Conservation (phyloP, 1,140 invertebrate genomes). For the Drosophila tropicalis region DNA sequence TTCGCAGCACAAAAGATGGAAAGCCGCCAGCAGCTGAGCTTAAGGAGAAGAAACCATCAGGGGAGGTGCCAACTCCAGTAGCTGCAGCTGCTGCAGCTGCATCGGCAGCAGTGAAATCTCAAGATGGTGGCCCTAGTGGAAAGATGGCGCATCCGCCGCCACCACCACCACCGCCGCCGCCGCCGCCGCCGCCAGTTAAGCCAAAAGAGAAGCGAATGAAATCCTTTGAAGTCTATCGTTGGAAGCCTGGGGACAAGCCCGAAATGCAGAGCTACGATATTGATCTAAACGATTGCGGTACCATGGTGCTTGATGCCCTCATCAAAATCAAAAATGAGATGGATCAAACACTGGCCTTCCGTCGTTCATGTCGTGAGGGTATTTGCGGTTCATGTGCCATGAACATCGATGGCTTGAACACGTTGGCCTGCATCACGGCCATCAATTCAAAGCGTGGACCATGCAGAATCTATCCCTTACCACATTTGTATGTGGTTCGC, state of each 20-base stretch:
- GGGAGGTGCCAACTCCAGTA: too few species aligned
- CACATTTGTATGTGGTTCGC: conserved; percentile 99
- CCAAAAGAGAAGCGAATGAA: conserved; percentile 84
- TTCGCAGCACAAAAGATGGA: not conserved
- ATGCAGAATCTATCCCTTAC: conserved; percentile 91
- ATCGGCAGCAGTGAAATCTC: too few species aligned
- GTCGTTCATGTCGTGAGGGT: conserved; percentile 97
- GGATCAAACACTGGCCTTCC: conserved; percentile 97
- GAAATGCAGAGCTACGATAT: conserved; percentile 94
- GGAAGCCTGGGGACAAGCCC: conserved; percentile 94
- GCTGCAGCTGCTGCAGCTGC: not conserved
- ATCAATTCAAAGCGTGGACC: conserved; percentile 61
- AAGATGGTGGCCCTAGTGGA: too few species aligned
- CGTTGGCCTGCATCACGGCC: conserved; percentile 89
- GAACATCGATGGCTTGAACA: conserved; percentile 98
- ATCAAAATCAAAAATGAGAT: conserved; percentile 99
- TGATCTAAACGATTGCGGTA: conserved; percentile 96
- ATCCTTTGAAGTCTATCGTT: conserved; percentile 94
- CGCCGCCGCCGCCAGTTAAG: not conserved
- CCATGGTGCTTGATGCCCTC: conserved; percentile 98
- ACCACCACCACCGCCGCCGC: not conserved
- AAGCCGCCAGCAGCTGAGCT: too few species aligned
- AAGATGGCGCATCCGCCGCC: not conserved
- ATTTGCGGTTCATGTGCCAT: conserved; percentile 99
- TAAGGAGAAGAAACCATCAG: too few species aligned